phyloP scores from a whole-genome alignment of 2,797 vertebrate genomes.

The Euphonia xanthogaster region DNA sequence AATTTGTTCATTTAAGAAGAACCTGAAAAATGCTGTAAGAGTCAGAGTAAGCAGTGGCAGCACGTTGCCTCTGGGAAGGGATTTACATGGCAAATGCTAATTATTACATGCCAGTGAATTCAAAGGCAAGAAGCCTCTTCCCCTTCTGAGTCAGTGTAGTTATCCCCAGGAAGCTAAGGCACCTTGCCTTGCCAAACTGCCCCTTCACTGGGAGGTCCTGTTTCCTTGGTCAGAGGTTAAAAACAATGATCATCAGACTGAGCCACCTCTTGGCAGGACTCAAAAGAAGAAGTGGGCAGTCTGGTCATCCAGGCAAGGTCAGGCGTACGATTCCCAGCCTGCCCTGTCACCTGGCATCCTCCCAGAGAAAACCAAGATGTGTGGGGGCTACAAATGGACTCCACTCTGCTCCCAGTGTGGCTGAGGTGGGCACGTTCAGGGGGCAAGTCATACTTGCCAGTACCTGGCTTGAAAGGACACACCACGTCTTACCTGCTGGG shows the following conservation, averaged over 20 bases:
- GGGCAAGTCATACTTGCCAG: accelerated
- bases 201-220: not conserved
- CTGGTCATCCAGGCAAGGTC: not conserved
- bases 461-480: not conserved
- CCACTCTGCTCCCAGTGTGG: not conserved
- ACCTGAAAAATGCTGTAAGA: not conserved
- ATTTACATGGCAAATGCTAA: not conserved
- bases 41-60: not conserved
- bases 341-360: not conserved
- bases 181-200: not conserved
- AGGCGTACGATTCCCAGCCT: accelerated
- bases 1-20: not conserved
- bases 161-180: not conserved
- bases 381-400: accelerated
- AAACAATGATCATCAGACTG: accelerated
- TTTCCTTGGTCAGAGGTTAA: not conserved
- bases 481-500: not conserved
- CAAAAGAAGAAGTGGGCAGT: not conserved
- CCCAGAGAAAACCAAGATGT: not conserved
- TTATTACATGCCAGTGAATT: not conserved
- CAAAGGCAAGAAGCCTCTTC: not conserved
- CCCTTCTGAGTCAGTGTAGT: not conserved
- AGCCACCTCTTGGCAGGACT: not conserved
- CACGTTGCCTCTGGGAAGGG: not conserved
- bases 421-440: no score